phyloP scores from a whole-genome alignment of 2,888 invertebrate genomes.

The Urechis unicinctus region DNA sequence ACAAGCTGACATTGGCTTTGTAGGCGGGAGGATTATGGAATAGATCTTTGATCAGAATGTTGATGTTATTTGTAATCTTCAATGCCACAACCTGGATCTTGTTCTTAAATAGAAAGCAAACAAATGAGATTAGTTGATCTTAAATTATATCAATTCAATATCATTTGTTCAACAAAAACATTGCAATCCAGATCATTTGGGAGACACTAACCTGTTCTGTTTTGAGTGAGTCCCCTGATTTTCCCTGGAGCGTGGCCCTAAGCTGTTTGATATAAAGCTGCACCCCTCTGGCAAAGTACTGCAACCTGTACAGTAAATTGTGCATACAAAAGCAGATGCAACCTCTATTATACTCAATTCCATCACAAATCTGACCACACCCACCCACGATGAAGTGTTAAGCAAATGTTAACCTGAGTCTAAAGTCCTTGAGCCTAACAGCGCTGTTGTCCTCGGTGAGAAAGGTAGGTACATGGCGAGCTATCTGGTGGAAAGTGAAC shows the following conservation, averaged over 20 bases:
- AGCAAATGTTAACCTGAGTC: constrained; percentile 48
- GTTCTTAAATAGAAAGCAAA: constrained; percentile 55
- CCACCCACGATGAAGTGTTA: not conserved
- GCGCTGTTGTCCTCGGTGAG: constrained; percentile 61
- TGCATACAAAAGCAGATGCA: too few species aligned
- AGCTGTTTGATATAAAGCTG: constrained; percentile 77
- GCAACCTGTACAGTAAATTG: constrained; percentile 62
- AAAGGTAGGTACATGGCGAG: constrained; percentile 71
- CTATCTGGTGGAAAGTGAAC: constrained; percentile 68
- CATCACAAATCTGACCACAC: too few species aligned
- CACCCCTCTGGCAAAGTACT: constrained; percentile 85
- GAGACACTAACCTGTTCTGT: constrained; percentile 59
- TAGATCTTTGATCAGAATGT: constrained; percentile 82
- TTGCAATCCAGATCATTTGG: too few species aligned
- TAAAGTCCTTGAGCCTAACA: constrained; percentile 75
- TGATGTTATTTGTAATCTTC: constrained; percentile 87
- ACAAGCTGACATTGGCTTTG: constrained; percentile 57
- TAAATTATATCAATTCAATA: not conserved
- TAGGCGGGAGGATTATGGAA: constrained; percentile 91
- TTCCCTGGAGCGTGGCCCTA: constrained; percentile 62
- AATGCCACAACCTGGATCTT: constrained; percentile 62
- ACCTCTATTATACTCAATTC: too few species aligned
- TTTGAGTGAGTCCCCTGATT: constrained; percentile 67
- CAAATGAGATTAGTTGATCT: too few species aligned
- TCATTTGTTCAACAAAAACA: not conserved